phyloP scores from a whole-genome alignment of 2,888 invertebrate genomes.

The Lordiphosa fenestrarum region DNA sequence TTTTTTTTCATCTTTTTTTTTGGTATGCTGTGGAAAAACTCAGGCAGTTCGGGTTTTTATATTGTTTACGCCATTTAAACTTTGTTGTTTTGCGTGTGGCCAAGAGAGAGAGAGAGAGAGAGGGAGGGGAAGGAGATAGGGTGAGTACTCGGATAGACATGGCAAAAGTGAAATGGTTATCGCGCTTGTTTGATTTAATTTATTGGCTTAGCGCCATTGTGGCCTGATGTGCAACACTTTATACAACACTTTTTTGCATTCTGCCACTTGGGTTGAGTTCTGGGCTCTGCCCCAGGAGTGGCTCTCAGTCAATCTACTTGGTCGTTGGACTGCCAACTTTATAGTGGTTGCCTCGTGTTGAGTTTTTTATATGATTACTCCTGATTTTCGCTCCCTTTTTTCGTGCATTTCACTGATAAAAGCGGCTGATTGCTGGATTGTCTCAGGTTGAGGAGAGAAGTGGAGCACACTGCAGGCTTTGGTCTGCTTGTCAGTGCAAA shows the following conservation, averaged over 20 bases:
- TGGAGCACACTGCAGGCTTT: background rate
- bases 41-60: constrained; percentile 59
- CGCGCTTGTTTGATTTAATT: constrained; percentile 76
- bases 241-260: constrained; percentile 39
- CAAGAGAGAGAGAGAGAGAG: constrained; percentile 19
- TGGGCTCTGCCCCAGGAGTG: constrained; percentile 38
- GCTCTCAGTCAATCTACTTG: constrained; percentile 65
- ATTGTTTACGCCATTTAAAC: constrained; percentile 67
- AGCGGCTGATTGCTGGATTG: constrained; percentile 55
- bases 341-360: constrained; percentile 52
- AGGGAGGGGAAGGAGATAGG: constrained; percentile 5
- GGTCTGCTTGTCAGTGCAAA: background rate
- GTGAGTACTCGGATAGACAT: constrained; percentile 49
- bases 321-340: constrained; percentile 28
- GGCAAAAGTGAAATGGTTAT: constrained; percentile 72
- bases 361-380: constrained; percentile 47
- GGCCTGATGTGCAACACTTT: constrained; percentile 73
- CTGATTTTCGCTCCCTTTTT: constrained; percentile 8
- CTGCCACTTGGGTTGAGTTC: constrained; percentile 2
- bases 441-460: constrained; percentile 31
- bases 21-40: constrained; percentile 43
- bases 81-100: constrained; percentile 50
- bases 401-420: constrained; percentile 36
- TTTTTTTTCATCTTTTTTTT: constrained; percentile 19
- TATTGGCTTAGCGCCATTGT: constrained; percentile 77